Percentiles rank a stretch among this genome's conserved stretches.
Evolutionary conservation across 1,140 invertebrate species (phyloP).

Genomic region (Formica exsecta): DNA sequence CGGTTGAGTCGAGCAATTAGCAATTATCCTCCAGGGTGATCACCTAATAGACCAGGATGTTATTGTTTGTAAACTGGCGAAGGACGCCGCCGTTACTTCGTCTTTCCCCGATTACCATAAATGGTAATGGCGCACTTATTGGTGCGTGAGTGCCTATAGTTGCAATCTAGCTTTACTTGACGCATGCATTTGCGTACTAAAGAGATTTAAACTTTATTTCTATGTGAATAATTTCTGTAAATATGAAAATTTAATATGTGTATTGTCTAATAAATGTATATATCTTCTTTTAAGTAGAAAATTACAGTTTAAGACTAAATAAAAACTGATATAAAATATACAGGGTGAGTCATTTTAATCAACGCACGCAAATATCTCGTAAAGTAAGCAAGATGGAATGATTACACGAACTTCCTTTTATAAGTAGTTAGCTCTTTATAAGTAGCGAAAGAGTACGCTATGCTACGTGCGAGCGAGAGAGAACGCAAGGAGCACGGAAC

Average conservation of each 20-base stretch:
- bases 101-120: constrained; percentile 60
- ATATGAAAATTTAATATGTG: not conserved
- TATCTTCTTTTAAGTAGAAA: not conserved
- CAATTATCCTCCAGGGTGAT: constrained; percentile 76
- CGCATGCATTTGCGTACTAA: not conserved
- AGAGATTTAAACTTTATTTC: not conserved
- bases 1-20: constrained; percentile 70
- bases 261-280: constrained; percentile 12
- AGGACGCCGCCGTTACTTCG: constrained; percentile 22
- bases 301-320: not conserved
- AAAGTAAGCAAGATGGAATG: too few relatives aligned
- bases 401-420: too few relatives aligned
- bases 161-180: not conserved
- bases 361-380: too few relatives aligned
- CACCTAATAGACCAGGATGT: constrained; percentile 71
- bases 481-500: too few relatives aligned
- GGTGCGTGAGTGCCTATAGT: not conserved
- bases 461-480: too few relatives aligned
- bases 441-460: too few relatives aligned
- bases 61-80: constrained; percentile 68
- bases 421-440: too few relatives aligned
- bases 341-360: too few relatives aligned
- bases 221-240: not conserved
- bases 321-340: not conserved
- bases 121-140: constrained; percentile 51